Base-by-base conservation (phyloP, 2,888 invertebrate species). In the Drosophila monieri region DNA sequence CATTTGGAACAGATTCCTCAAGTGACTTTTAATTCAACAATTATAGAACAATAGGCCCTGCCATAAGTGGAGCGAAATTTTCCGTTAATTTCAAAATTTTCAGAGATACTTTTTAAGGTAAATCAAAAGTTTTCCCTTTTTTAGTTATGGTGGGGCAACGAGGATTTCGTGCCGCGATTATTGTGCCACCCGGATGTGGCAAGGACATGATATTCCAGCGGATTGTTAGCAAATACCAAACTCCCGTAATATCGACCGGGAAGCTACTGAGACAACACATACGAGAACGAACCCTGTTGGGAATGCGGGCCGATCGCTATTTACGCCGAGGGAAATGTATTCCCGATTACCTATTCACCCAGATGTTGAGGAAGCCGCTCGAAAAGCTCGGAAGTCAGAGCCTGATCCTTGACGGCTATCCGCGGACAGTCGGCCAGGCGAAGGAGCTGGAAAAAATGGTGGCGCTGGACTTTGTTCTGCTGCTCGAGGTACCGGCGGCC, bases 151-250 rank as follows among this genome's bases (percentile, higher is more conserved):
- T 9, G 1, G 4, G 14, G 4, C 5, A 0, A 6, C 73, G 66
- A 0, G 73, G 77, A 6, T 78, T 78, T 43, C 75, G 68, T 9
- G 66, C 64, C 0, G 9, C 78, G 0, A 71, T 78, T 8, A 61
- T 78, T 60, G 79, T 77, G 1, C 73, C 78, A 3, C 75, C 78
- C 0, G 78, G 77, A 18, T 48, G 75, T 8, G 79, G 79, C 10
- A 77, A 73, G 37, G 71, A 73, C 0, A 66, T 54, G 39, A 39
- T 78, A 0, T 61, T 75, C 4, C 37, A 52, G 1, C 60, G 41
- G 46, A 68, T 78, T 6, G 51, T 56, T 0, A 1, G 54, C 6
- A 48, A 47, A 3, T 78, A 61, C 25, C 49, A 59, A 2, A 74
- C 70, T 1, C 15, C 54, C 3, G 77, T 74, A 6, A 75, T 78